Conservation (phyloP, 1,140 invertebrate species). For the Drosophila melanica region DNA sequence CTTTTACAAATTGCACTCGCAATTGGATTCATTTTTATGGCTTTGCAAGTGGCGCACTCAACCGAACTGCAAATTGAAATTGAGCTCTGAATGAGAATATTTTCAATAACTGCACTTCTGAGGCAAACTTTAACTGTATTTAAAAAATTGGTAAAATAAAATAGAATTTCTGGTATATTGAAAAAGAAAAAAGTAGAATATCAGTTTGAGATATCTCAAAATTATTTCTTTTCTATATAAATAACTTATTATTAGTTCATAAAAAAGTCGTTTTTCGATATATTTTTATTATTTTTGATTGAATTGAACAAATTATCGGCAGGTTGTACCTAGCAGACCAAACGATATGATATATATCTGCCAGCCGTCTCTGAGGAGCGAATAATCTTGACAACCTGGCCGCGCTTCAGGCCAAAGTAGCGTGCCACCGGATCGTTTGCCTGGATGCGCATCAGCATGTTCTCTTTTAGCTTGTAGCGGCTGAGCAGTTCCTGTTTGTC, state of each 20-base stretch:
- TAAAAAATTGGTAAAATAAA: too few species aligned
- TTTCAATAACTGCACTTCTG: constrained; percentile 15
- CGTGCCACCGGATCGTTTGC: constrained; percentile 98
- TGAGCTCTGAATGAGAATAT: constrained; percentile 39
- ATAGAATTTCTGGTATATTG: too few species aligned
- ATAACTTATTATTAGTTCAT: too few species aligned
- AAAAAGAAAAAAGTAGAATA: too few species aligned
- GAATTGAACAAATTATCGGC: too few species aligned
- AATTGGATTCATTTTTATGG: constrained; percentile 62
- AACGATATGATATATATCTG: constrained; percentile 98
- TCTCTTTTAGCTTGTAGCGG: constrained; percentile 96
- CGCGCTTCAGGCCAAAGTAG: constrained; percentile 84
- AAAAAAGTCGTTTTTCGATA: too few species aligned
- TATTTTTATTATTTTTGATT: too few species aligned
- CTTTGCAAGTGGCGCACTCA: constrained; percentile 32
- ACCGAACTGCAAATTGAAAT: constrained; percentile 43
- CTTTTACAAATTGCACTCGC: constrained; percentile 66
- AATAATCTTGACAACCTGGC: constrained; percentile 98
- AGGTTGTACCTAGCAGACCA: constrained; percentile 90
- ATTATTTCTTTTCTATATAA: too few species aligned
- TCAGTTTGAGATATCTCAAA: too few species aligned
- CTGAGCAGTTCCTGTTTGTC: constrained; percentile 97
- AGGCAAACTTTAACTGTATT: background rate
- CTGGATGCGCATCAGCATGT: constrained; percentile 99
- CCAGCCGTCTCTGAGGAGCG: constrained; percentile 98